Conservation (phyloP, 2,113 vertebrate species). For the Neotoma lepida region DNA sequence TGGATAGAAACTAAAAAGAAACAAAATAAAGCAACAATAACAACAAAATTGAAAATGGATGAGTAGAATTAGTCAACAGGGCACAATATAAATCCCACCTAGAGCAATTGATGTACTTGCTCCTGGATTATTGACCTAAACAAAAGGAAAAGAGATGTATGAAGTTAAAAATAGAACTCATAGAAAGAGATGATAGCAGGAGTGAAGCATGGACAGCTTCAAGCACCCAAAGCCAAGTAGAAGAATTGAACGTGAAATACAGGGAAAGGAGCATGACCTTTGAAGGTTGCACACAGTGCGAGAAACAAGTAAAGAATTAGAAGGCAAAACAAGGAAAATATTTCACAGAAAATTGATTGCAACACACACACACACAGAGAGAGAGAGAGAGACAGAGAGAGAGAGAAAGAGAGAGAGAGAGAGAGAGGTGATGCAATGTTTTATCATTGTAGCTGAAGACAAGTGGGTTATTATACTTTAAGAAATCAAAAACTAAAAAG, state of each 20-base stretch:
- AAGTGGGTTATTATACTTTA: slow-evolving; percentile 33
- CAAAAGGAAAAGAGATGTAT: not conserved
- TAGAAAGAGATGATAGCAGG: not conserved
- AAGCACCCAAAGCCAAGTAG: not conserved
- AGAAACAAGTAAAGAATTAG: slow-evolving; percentile 19
- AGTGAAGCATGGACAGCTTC: not conserved
- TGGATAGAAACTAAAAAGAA: slow-evolving; percentile 9
- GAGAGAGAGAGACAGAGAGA: not conserved
- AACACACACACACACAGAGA: not conserved
- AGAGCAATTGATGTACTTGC: not conserved
- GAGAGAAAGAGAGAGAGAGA: not conserved
- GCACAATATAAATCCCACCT: not conserved
- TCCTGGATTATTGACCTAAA: not conserved
- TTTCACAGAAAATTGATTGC: slow-evolving; percentile 48
- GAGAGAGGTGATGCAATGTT: not conserved
- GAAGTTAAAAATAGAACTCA: not conserved
- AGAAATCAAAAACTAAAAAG: slow-evolving; percentile 22
- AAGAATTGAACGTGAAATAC: not conserved
- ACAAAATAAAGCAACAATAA: not conserved
- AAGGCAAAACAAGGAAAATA: slow-evolving; percentile 12
- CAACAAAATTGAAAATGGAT: not conserved
- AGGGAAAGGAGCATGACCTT: not conserved
- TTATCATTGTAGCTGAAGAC: slow-evolving; percentile 32
- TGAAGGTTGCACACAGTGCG: not conserved
- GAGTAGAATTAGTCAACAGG: not conserved